A percentile compares a stretch with the other conserved stretches of the same genome.
Conservation (phyloP, 2,113 vertebrate species). For the Machaerirhynchus nigripectus region DNA sequence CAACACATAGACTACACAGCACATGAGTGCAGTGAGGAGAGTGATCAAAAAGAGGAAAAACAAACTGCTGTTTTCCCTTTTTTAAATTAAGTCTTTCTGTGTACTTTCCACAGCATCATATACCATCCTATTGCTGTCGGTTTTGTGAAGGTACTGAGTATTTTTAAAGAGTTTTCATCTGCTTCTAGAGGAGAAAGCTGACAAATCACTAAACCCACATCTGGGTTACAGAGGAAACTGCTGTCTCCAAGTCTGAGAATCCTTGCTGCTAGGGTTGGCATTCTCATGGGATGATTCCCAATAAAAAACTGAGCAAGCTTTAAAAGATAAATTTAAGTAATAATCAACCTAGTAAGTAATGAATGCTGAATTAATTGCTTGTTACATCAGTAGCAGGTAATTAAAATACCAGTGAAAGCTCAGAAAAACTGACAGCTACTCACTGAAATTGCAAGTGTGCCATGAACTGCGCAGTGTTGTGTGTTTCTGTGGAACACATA, state of each 20-base stretch:
- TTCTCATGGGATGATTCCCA: constrained; percentile 18
- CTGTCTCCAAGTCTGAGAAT: background rate
- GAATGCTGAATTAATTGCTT: constrained; percentile 56
- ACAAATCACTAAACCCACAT: background rate
- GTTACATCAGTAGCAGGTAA: constrained; percentile 20
- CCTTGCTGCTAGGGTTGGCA: background rate
- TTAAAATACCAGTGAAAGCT: constrained; percentile 34
- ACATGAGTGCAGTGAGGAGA: background rate
- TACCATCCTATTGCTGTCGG: background rate
- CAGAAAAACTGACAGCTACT: constrained; percentile 21
- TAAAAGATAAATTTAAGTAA: constrained; percentile 35
- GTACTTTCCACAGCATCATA: background rate
- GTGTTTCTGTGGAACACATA: background rate
- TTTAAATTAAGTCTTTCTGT: background rate
- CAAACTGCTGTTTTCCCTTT: background rate
- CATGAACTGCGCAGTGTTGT: background rate
- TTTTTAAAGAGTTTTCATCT: constrained; percentile 1
- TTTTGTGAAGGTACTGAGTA: background rate
- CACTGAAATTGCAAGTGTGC: background rate
- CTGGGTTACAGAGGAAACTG: background rate
- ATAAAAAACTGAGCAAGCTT: constrained; percentile 18
- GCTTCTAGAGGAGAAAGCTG: background rate
- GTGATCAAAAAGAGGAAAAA: background rate
- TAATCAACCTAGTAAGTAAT: constrained; percentile 35
- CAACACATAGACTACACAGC: background rate